Conservation (phyloP, 2,888 invertebrate genomes). For the Drosophila heteroneura region DNA sequence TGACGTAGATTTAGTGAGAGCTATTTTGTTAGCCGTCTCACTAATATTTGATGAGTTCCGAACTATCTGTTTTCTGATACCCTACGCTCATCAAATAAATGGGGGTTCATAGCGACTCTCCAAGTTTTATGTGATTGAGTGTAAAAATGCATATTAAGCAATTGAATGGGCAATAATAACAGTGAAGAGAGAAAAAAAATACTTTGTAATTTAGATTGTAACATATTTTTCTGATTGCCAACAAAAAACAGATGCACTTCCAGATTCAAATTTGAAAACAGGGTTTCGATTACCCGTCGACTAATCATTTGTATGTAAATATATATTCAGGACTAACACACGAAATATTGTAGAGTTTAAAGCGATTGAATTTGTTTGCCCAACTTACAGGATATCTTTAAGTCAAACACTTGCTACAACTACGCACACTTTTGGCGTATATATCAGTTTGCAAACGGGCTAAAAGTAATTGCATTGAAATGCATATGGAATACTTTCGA, state of each 20-base stretch:
- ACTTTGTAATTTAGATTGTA: background rate
- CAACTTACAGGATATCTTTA: background rate
- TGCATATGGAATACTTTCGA: conserved; percentile 34
- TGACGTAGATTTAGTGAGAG: conserved; percentile 73
- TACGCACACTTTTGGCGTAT: background rate
- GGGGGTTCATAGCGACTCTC: background rate
- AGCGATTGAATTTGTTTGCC: background rate
- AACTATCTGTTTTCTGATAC: conserved; percentile 21
- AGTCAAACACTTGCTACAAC: background rate
- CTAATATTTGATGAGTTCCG: conserved; percentile 69
- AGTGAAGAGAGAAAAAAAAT: background rate
- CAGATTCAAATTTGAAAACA: background rate
- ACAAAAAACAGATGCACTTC: background rate
- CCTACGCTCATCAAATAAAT: background rate
- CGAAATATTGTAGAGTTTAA: background rate
- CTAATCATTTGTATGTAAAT: background rate
- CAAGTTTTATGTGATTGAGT: background rate
- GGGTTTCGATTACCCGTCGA: background rate
- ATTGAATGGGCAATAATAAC: background rate
- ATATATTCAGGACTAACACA: background rate
- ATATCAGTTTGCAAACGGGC: conserved; percentile 8
- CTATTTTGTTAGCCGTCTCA: conserved; percentile 70
- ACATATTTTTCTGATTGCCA: background rate
- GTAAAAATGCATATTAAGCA: background rate
- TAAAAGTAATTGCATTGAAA: conserved; percentile 61